Conservation (phyloP, 2,888 invertebrate genomes). For the Diadegma fenestrale region DNA sequence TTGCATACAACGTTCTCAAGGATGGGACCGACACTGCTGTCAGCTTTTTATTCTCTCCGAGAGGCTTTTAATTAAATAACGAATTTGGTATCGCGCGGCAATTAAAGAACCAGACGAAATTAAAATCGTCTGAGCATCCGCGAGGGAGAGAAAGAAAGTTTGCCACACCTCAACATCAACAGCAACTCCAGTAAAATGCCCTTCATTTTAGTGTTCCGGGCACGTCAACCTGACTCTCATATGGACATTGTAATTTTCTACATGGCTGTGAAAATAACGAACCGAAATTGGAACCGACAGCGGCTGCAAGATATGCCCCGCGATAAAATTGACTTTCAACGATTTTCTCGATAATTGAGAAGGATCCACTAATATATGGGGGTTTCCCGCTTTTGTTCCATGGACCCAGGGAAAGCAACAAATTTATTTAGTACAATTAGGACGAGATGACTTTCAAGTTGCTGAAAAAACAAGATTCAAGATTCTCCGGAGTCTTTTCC, state of each 20-base stretch:
- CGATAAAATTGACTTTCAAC: not conserved
- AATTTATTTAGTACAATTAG: no score
- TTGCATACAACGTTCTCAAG: no score
- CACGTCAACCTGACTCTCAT: not conserved
- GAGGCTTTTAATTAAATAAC: slow-evolving; percentile 44
- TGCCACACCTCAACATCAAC: not conserved
- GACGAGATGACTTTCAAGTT: no score
- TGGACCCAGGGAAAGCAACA: no score
- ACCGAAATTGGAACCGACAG: not conserved
- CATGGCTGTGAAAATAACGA: not conserved
- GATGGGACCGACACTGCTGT: not conserved
- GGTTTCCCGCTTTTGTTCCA: no score
- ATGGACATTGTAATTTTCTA: not conserved
- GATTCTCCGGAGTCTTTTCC: no score
- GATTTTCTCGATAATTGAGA: not conserved
- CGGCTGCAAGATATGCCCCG: not conserved
- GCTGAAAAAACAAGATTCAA: no score
- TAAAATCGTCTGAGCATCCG: not conserved
- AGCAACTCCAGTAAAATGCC: not conserved
- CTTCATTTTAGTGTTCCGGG: not conserved
- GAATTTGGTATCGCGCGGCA: slow-evolving; percentile 33
- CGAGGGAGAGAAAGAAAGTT: not conserved
- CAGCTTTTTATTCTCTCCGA: not conserved
- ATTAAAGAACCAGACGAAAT: slow-evolving; percentile 17
- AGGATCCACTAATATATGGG: no score